phyloP scores from a whole-genome alignment of 64 coral and sea anemone genomes.

The Platygyra sinensis region DNA sequence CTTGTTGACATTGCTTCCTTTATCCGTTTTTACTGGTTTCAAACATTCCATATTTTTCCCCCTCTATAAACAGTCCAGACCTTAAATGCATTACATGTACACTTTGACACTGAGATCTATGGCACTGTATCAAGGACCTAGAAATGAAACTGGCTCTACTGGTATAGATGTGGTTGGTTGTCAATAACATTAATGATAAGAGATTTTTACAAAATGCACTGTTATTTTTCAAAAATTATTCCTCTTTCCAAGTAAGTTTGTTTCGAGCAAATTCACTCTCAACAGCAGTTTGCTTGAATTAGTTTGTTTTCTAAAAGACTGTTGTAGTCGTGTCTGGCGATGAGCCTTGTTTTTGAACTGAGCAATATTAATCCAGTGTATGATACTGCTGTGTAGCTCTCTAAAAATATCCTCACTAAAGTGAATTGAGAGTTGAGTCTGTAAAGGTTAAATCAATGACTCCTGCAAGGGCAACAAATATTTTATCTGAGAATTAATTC shows the following conservation, averaged over 20 bases:
- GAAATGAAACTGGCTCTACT: not conserved
- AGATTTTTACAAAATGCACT: constrained; percentile 3
- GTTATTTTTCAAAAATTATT: not conserved
- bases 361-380: not conserved
- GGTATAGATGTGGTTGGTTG: not conserved
- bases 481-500: constrained; percentile 17
- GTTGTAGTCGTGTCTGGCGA: not conserved
- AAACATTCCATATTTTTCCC: no score
- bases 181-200: not conserved
- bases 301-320: not conserved
- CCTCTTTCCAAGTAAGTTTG: not conserved
- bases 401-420: not conserved
- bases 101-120: no score
- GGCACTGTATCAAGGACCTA: not conserved
- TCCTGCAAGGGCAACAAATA: not conserved
- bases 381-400: not conserved
- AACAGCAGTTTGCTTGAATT: not conserved
- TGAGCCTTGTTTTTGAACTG: not conserved
- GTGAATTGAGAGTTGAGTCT: not conserved
- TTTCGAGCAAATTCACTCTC: not conserved
- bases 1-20: no score
- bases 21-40: no score
- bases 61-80: not conserved
- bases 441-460: not conserved
- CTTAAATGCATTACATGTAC: not conserved